These are phyloP conservation scores for Rhamphomyia laevipes DNA, from an alignment of 2,888 invertebrate species.

Conservation along the genomic window DNA sequence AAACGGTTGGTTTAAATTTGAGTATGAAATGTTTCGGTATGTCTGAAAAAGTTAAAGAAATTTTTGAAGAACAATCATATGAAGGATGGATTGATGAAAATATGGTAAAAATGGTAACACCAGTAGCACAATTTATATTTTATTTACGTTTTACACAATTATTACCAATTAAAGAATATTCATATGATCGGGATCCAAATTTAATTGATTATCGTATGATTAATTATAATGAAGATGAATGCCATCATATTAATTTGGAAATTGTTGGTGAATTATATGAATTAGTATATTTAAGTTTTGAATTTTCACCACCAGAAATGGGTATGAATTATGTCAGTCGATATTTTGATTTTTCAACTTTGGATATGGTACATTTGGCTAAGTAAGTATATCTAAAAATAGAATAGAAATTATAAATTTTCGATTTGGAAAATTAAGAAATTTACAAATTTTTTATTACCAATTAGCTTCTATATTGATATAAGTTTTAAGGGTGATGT, in stretches of 20 bases:
- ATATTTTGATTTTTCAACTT: constrained; percentile 25
- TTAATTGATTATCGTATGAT: background rate
- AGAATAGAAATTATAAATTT: too few relatives aligned
- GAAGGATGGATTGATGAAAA: constrained; percentile 24
- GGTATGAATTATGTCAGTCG: constrained; percentile 21
- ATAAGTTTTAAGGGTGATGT: too few relatives aligned
- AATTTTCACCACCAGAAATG: constrained; percentile 26
- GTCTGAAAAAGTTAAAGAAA: constrained; percentile 12
- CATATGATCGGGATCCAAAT: background rate
- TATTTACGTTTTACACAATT: background rate
- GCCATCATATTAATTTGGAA: constrained; percentile 27
- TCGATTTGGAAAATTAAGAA: too few relatives aligned
- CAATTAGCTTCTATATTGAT: too few relatives aligned
- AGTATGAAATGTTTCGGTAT: background rate
- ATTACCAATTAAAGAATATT: background rate
- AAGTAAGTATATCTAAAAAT: constrained; percentile 14
- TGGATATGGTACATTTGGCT: constrained; percentile 23
- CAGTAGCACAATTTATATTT: constrained; percentile 10
- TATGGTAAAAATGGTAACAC: constrained; percentile 19
- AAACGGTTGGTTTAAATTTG: background rate
- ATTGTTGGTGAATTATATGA: constrained; percentile 22
- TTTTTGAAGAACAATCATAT: constrained; percentile 24
- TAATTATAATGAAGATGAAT: constrained; percentile 24
- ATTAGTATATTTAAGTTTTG: constrained; percentile 21
- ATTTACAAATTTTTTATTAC: too few relatives aligned